phyloP scores from a whole-genome alignment of 2,888 invertebrate genomes.

The Caenorhabditis virilis region DNA sequence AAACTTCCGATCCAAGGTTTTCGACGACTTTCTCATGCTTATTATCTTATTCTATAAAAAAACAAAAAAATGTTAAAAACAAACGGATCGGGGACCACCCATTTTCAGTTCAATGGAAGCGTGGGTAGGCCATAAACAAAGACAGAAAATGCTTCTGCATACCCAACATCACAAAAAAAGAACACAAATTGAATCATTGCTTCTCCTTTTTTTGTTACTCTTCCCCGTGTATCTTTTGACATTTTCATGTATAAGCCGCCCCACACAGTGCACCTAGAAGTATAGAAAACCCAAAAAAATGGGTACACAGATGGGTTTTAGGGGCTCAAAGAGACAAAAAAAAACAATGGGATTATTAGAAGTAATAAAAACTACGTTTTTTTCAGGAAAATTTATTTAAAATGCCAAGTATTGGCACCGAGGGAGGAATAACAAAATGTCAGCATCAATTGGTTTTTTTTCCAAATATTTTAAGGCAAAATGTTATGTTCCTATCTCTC shows the following conservation, averaged over 20 bases:
- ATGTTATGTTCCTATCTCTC: too few relatives aligned
- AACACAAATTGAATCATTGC: constrained; percentile 37
- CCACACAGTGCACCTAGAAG: background rate
- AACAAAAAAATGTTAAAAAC: constrained; percentile 16
- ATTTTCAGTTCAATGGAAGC: background rate
- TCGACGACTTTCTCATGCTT: too few relatives aligned
- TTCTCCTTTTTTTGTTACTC: constrained; percentile 20
- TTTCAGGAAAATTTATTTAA: too few relatives aligned
- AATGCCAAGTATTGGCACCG: too few relatives aligned
- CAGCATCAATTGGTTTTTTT: too few relatives aligned
- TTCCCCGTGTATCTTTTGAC: constrained; percentile 5
- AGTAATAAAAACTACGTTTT: too few relatives aligned
- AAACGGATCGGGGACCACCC: constrained; percentile 10
- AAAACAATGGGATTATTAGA: too few relatives aligned
- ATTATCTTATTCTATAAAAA: too few relatives aligned
- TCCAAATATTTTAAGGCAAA: too few relatives aligned
- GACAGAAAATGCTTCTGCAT: background rate
- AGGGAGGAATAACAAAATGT: background rate
- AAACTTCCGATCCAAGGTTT: too few relatives aligned
- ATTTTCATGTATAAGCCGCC: background rate
- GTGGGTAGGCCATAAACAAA: background rate
- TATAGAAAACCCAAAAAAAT: background rate
- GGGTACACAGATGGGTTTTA: too few relatives aligned
- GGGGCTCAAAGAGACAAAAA: background rate
- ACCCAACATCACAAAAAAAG: background rate